Percentiles rank a stretch among this genome's conserved stretches.
These are phyloP conservation scores for Potamilus streckersoni DNA, from an alignment of 1,140 invertebrate species.

Conservation along the genomic window DNA sequence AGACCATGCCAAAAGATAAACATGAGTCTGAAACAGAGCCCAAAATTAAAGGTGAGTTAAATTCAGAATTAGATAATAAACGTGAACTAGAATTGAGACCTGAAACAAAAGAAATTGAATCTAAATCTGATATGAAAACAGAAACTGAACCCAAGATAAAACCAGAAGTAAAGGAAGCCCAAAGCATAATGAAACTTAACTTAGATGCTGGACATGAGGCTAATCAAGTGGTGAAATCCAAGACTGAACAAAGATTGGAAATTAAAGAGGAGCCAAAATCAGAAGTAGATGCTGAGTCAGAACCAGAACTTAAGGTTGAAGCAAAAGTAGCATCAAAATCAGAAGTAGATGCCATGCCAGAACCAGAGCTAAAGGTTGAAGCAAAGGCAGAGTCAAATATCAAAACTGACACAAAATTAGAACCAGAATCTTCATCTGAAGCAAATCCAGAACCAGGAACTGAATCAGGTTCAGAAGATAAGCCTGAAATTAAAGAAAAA, in stretches of 20 bases:
- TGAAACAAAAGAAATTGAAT: background rate
- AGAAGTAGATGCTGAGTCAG: background rate
- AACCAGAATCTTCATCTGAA: background rate
- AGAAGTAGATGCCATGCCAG: background rate
- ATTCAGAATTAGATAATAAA: background rate
- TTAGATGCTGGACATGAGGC: background rate
- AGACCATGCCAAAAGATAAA: slow-evolving; percentile 18
- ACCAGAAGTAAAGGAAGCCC: background rate
- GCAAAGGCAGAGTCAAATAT: background rate
- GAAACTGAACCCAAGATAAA: background rate
- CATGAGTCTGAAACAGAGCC: background rate
- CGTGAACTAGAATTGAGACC: background rate
- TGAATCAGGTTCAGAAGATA: background rate
- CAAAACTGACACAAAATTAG: background rate
- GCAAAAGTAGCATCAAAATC: background rate
- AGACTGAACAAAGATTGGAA: background rate
- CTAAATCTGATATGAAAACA: background rate
- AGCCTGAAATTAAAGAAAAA: background rate
- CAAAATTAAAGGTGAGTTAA: background rate
- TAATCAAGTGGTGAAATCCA: background rate
- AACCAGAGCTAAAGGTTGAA: background rate
- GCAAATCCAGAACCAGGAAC: background rate
- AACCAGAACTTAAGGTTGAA: background rate
- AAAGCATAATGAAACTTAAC: background rate
- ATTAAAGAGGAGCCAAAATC: slow-evolving; percentile 1